Evolutionary conservation across 37 sponge, comb jelly and placozoan species (phyloP).

Genomic region (Aplysina aerophoba): DNA sequence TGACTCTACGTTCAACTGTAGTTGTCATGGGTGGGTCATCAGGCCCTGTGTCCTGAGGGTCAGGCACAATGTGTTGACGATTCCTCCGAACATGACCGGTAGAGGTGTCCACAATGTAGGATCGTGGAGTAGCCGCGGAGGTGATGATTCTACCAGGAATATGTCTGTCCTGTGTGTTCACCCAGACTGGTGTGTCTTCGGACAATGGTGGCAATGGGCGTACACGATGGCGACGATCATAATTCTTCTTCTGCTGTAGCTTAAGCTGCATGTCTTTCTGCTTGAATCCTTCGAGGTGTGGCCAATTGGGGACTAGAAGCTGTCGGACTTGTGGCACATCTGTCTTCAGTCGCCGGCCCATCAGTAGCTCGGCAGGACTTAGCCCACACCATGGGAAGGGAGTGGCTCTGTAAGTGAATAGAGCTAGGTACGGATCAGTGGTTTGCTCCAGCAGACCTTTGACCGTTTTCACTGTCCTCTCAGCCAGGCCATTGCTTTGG

Average conservation of each 20-base stretch:
- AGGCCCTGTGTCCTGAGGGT: too few relatives aligned
- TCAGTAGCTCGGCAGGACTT: conserved; percentile 26
- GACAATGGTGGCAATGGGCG: neutral
- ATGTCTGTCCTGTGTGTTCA: conserved; percentile 14
- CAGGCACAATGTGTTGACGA: neutral
- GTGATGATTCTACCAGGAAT: neutral
- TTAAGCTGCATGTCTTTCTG: neutral
- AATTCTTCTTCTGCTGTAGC: neutral
- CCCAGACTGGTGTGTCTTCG: conserved; percentile 8
- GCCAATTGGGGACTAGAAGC: neutral
- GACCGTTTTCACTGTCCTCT: conserved; percentile 23
- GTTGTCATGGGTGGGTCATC: too few relatives aligned
- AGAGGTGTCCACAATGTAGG: neutral
- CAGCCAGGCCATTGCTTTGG: conserved; percentile 30
- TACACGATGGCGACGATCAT: neutral
- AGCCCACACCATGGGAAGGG: conserved; percentile 22
- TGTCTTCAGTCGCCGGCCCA: conserved; percentile 21
- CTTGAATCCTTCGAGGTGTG: neutral
- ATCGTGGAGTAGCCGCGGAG: conserved; percentile 3
- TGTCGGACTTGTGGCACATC: neutral
- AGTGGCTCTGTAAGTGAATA: conserved; percentile 27
- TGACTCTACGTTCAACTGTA: too few relatives aligned
- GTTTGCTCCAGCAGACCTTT: conserved; percentile 15
- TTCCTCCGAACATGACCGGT: conserved; percentile 10
- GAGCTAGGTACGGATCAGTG: neutral